Evolutionary conservation across 2,113 vertebrate genomes (phyloP).

Genomic region (Telmatochromis bifrenatus): DNA sequence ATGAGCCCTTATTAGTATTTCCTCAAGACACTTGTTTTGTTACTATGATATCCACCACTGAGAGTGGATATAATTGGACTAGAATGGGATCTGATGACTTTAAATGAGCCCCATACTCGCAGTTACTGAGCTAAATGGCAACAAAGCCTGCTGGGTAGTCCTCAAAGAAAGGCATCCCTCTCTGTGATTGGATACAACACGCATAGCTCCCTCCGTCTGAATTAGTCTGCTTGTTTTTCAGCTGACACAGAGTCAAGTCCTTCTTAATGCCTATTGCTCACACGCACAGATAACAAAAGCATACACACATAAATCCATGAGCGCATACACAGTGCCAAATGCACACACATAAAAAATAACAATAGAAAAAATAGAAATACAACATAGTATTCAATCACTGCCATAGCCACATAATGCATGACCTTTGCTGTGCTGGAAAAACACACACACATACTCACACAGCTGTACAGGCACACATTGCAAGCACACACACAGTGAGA

Average conservation of each 20-base stretch:
- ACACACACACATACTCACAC: neutral
- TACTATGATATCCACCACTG: conserved; percentile 14
- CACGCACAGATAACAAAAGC: neutral
- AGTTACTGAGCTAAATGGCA: conserved; percentile 26
- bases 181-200: neutral
- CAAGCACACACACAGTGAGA: neutral
- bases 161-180: neutral
- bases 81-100: conserved; percentile 37
- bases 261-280: neutral
- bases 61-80: conserved; percentile 20
- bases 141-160: conserved; percentile 10
- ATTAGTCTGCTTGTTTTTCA: conserved; percentile 3
- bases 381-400: neutral
- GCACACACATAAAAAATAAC: neutral
- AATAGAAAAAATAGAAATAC: neutral
- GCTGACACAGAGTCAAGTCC: neutral
- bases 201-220: neutral
- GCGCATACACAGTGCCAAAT: neutral
- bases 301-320: neutral
- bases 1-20: conserved; percentile 32
- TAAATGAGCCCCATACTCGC: conserved; percentile 14
- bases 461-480: neutral
- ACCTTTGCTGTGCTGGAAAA: conserved; percentile 14
- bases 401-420: conserved; percentile 2
- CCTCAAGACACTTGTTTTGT: conserved; percentile 39